Conservation (phyloP, 2,888 invertebrate genomes). For the Aspidapion aeneum region DNA sequence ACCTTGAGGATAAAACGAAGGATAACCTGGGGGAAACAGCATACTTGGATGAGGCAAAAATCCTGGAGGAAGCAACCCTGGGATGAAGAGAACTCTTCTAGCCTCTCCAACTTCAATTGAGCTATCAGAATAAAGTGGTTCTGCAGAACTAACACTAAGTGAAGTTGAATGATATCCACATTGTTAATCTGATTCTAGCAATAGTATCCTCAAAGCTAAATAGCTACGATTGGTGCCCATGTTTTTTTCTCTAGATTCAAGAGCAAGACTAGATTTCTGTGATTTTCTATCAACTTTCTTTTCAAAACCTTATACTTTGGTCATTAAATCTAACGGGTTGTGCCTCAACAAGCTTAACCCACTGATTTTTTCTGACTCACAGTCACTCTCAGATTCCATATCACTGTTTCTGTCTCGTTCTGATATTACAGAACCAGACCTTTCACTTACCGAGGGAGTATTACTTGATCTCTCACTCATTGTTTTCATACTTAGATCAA, state of each 20-base stretch:
- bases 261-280: no score
- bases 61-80: constrained; percentile 45
- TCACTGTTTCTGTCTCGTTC: constrained; percentile 48
- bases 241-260: no score
- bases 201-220: no score
- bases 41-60: constrained; percentile 58
- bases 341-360: constrained; percentile 47
- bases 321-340: constrained; percentile 62
- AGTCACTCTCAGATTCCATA: constrained; percentile 54
- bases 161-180: constrained; percentile 63
- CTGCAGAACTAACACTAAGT: constrained; percentile 76
- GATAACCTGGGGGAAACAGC: constrained; percentile 55
- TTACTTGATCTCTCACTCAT: constrained; percentile 52
- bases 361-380: constrained; percentile 47
- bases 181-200: no score
- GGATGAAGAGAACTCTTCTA: constrained; percentile 47
- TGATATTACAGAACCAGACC: constrained; percentile 37
- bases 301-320: no score
- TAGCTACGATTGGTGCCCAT: no score
- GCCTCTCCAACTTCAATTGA: constrained; percentile 67
- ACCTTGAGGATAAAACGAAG: constrained; percentile 43
- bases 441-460: constrained; percentile 42
- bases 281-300: no score
- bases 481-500: constrained; percentile 75
- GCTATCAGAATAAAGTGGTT: constrained; percentile 79